A percentile compares a stretch with the other conserved stretches of the same genome.
phyloP scores from a whole-genome alignment of 2,797 vertebrate species.

The Poeciliopsis gracilis region DNA sequence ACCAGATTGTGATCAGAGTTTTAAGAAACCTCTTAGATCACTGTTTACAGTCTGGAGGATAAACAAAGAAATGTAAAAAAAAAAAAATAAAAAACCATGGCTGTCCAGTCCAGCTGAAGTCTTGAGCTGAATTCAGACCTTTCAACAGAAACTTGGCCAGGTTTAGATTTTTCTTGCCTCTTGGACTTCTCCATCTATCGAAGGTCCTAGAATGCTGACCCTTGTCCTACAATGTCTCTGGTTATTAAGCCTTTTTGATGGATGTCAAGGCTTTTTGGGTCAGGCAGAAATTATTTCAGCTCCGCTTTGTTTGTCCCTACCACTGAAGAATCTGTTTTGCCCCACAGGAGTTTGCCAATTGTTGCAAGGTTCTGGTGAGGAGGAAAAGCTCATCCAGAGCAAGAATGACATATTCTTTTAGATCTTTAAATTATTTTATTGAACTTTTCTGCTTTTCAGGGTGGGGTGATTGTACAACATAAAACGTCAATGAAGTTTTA shows the following conservation, averaged over 20 bases:
- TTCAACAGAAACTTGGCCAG: neutral
- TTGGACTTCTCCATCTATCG: neutral
- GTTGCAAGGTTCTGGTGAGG: neutral
- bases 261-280: neutral
- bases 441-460: neutral
- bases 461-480: neutral
- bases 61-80: neutral
- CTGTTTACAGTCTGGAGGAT: neutral
- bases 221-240: neutral
- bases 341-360: neutral
- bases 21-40: neutral
- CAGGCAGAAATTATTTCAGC: neutral
- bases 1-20: slow-evolving; percentile 8
- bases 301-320: neutral
- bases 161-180: neutral
- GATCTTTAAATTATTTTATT: neutral
- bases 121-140: neutral
- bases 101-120: neutral
- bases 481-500: neutral
- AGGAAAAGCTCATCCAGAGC: neutral
- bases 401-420: neutral
- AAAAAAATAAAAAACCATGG: neutral
- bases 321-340: neutral
- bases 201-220: neutral
- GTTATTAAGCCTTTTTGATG: neutral